These are phyloP conservation scores for Abscondita cerata DNA, from an alignment of 2,888 invertebrate species.

Conservation along the genomic window DNA sequence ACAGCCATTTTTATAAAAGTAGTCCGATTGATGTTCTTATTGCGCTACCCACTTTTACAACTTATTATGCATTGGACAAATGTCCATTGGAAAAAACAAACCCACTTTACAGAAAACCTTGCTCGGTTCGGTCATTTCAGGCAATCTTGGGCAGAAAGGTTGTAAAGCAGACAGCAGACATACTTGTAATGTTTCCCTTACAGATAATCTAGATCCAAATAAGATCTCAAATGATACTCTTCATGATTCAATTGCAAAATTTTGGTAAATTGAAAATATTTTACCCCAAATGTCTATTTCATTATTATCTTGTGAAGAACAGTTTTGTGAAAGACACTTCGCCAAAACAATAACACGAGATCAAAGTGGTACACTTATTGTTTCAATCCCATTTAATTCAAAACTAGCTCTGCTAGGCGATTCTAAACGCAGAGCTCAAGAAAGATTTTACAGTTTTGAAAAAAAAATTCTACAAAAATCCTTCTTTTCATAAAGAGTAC, in stretches of 20 bases:
- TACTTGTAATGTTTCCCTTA: neutral
- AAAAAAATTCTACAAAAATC: conserved; percentile 20
- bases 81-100: conserved; percentile 1
- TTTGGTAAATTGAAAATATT: conserved; percentile 30
- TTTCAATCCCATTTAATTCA: conserved; percentile 22
- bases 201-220: too few species aligned
- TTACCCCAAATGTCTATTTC: neutral
- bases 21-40: conserved; percentile 11
- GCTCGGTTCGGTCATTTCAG: conserved; percentile 16
- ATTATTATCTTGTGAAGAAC: conserved; percentile 8
- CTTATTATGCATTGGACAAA: conserved; percentile 4
- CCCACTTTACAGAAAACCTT: conserved; percentile 12
- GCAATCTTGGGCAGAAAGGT: neutral
- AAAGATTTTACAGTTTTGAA: conserved; percentile 22
- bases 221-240: neutral
- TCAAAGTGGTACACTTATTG: conserved; percentile 20
- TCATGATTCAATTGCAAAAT: conserved; percentile 5
- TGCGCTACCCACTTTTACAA: conserved; percentile 12
- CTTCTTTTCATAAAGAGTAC: conserved; percentile 14
- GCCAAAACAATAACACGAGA: conserved; percentile 1
- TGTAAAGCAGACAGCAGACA: neutral
- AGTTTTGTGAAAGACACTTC: conserved; percentile 26
- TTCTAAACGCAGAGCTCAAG: conserved; percentile 11
- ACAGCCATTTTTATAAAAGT: conserved; percentile 9
- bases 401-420: conserved; percentile 13